A percentile compares a stretch with the other conserved stretches of the same genome.
These are phyloP conservation scores for Pocillopora verrucosa DNA, from an alignment of 64 coral and sea anemone genomes.

Conservation along the genomic window DNA sequence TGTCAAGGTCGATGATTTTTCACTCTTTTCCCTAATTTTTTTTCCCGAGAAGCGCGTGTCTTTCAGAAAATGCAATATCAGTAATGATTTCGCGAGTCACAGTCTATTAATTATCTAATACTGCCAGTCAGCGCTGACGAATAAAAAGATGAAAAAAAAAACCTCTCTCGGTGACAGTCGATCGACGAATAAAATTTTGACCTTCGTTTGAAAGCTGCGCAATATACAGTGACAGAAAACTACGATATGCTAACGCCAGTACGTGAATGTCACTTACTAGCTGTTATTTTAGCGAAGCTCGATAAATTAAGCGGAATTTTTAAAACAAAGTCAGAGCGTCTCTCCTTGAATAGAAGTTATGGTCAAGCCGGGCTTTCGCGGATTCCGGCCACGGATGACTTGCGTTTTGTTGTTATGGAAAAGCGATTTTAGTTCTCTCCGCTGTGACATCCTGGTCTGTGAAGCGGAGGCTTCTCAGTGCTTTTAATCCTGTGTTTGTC, in stretches of 20 bases:
- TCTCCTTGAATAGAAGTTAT: background rate
- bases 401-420: background rate
- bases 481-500: slow-evolving; percentile 30
- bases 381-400: background rate
- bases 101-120: slow-evolving; percentile 38
- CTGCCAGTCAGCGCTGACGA: background rate
- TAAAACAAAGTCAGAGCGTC: slow-evolving; percentile 33
- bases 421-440: background rate
- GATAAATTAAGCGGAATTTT: slow-evolving; percentile 1
- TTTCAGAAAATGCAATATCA: slow-evolving; percentile 11
- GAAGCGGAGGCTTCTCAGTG: background rate
- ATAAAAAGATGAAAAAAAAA: background rate
- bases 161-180: background rate
- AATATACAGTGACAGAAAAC: slow-evolving; percentile 15
- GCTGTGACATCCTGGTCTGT: background rate
- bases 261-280: background rate
- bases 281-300: background rate
- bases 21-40: background rate
- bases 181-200: no score
- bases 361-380: no score
- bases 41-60: slow-evolving; percentile 11
- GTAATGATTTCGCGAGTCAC: background rate
- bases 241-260: background rate
- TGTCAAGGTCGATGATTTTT: slow-evolving; percentile 27
- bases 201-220: background rate